Percentiles rank a stretch among this genome's conserved stretches.
These are phyloP conservation scores for Seriola rivoliana DNA, from an alignment of 2,113 vertebrate species.

Conservation along the genomic window DNA sequence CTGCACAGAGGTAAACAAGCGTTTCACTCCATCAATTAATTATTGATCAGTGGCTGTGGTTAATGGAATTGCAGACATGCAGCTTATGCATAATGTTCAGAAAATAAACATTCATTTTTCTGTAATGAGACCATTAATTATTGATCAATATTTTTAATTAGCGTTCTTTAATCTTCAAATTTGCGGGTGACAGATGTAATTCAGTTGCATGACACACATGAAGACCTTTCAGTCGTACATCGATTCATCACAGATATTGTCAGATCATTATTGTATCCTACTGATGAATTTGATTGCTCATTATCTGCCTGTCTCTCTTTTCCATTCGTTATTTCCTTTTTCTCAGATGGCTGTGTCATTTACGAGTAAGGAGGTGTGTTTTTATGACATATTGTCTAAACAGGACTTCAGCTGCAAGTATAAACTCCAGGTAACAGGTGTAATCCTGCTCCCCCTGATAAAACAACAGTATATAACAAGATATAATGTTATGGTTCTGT, in stretches of 20 bases:
- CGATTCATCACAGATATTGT: constrained; percentile 14
- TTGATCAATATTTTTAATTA: constrained; percentile 49
- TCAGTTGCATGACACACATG: constrained; percentile 1
- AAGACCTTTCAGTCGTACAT: neutral
- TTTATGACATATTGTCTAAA: constrained; percentile 86
- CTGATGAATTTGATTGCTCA: neutral
- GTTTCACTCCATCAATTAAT: constrained; percentile 46
- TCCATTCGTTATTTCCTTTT: neutral
- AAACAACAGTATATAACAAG: neutral
- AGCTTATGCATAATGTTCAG: constrained; percentile 41
- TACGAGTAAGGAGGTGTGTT: constrained; percentile 89
- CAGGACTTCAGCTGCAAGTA: constrained; percentile 85
- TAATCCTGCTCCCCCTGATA: neutral
- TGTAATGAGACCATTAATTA: constrained; percentile 40
- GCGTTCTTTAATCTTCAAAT: constrained; percentile 23
- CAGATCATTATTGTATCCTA: neutral
- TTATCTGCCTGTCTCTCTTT: neutral
- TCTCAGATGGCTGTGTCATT: constrained; percentile 85
- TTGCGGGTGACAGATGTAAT: constrained; percentile 10
- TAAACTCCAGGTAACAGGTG: constrained; percentile 78
- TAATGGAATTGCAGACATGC: constrained; percentile 42
- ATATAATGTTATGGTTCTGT: neutral
- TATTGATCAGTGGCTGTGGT: constrained; percentile 52
- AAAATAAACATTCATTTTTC: constrained; percentile 40
- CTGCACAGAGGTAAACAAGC: constrained; percentile 41